phyloP scores from a whole-genome alignment of 2,113 vertebrate species.

The Misgurnus mizolepis region DNA sequence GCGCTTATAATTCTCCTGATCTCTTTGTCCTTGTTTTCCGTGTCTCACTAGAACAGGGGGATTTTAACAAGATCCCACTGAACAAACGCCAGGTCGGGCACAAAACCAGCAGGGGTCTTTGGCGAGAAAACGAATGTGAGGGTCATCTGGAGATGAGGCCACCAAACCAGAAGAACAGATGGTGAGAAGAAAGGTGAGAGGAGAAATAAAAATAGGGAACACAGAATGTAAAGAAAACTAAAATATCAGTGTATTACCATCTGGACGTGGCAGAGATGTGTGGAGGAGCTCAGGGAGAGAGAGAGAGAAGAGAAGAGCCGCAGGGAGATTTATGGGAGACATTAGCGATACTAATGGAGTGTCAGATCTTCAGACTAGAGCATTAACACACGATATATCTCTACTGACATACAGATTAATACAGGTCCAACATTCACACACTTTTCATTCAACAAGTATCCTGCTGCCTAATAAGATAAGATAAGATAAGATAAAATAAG shows the following conservation, averaged over 20 bases:
- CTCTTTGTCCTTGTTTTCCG: constrained; percentile 18
- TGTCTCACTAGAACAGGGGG: constrained; percentile 56
- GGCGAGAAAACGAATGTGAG: constrained; percentile 10
- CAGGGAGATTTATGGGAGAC: constrained; percentile 35
- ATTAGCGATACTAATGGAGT: constrained; percentile 41
- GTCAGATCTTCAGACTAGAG: constrained; percentile 12
- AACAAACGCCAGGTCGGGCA: constrained; percentile 64
- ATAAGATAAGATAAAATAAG: constrained; percentile 17
- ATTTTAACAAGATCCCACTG: constrained; percentile 72
- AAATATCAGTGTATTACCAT: background rate
- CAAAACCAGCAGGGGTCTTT: constrained; percentile 18
- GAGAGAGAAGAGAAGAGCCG: constrained; percentile 1
- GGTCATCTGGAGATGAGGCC: constrained; percentile 23
- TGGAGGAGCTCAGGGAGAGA: constrained; percentile 24
- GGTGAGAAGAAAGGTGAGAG: constrained; percentile 21
- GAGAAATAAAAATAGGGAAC: background rate
- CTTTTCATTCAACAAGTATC: background rate
- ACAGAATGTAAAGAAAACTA: background rate
- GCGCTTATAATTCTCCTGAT: constrained; percentile 45
- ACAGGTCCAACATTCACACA: background rate
- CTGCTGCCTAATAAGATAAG: background rate
- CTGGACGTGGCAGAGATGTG: background rate
- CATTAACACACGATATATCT: background rate
- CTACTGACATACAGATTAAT: constrained; percentile 9
- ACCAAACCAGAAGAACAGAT: constrained; percentile 39